These are phyloP conservation scores for Siniperca knerii DNA, from an alignment of 2,113 vertebrate species.

Conservation along the genomic window DNA sequence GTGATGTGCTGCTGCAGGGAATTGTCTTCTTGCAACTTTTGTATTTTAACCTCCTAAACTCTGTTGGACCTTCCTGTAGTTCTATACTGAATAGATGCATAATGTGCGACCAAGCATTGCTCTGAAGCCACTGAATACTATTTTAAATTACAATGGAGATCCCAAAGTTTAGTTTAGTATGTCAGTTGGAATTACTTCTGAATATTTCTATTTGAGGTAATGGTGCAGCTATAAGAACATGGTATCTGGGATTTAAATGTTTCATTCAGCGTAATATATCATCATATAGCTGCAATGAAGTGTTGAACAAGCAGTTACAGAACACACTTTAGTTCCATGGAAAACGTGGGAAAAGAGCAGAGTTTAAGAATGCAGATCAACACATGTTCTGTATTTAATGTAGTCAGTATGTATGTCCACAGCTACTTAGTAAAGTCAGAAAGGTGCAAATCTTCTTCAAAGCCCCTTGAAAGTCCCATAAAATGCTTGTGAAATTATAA, in stretches of 20 bases:
- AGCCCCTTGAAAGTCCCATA: not conserved
- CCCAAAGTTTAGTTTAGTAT: not conserved
- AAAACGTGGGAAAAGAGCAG: not conserved
- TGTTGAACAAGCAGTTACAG: not conserved
- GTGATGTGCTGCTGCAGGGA: not conserved
- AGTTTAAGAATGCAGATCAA: not conserved
- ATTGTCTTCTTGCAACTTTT: not conserved
- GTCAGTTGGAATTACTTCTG: not conserved
- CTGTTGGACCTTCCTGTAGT: not conserved
- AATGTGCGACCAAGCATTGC: not conserved
- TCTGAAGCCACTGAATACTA: not conserved
- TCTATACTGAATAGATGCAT: not conserved
- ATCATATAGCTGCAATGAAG: not conserved
- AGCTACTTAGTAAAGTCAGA: not conserved
- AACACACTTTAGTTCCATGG: not conserved
- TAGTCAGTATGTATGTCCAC: not conserved
- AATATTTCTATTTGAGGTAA: slow-evolving; percentile 4
- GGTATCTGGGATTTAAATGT: slow-evolving; percentile 17
- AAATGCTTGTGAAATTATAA: not conserved
- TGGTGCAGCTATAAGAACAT: not conserved
- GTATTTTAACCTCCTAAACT: not conserved
- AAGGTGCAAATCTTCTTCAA: not conserved
- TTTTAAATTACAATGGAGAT: not conserved
- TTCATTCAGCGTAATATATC: slow-evolving; percentile 8
- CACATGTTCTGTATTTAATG: not conserved